Conservation (phyloP, 2,113 vertebrate species). For the Todiramphus chloris region DNA sequence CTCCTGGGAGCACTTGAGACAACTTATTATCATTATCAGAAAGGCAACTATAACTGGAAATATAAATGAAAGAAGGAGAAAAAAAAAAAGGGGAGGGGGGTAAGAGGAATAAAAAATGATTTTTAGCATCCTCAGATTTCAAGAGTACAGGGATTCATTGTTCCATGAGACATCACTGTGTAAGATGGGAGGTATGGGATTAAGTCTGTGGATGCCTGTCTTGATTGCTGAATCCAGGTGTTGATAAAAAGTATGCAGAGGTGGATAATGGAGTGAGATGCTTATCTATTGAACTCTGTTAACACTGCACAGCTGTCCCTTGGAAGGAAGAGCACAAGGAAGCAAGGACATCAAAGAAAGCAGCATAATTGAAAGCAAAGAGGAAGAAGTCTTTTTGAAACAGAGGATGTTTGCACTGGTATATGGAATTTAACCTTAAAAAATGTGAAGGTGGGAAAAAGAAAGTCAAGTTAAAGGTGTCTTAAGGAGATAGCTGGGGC, state of each 20-base stretch:
- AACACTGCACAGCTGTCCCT: background rate
- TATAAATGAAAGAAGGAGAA: background rate
- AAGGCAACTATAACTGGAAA: background rate
- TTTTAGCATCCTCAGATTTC: background rate
- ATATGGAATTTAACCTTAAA: conserved; percentile 5
- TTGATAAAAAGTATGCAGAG: background rate
- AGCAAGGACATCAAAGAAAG: background rate
- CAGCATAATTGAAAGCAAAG: background rate
- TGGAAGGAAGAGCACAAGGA: background rate
- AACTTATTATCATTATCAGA: background rate
- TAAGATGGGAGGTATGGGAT: background rate
- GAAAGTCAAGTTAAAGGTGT: background rate
- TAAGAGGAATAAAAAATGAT: background rate
- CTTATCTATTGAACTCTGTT: background rate
- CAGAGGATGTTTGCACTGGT: background rate
- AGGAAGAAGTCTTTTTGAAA: background rate
- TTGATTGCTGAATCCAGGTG: background rate
- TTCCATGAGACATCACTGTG: background rate
- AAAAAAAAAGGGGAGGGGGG: background rate
- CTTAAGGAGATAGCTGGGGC: background rate
- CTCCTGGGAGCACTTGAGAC: background rate
- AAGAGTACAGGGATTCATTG: background rate
- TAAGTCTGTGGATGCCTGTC: background rate
- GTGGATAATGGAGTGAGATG: background rate
- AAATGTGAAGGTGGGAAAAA: background rate